Evolutionary conservation across 2,888 invertebrate genomes (phyloP), one percentile per base, ranked within the genome.

Genomic region (Tigriopus californicus): DNA sequence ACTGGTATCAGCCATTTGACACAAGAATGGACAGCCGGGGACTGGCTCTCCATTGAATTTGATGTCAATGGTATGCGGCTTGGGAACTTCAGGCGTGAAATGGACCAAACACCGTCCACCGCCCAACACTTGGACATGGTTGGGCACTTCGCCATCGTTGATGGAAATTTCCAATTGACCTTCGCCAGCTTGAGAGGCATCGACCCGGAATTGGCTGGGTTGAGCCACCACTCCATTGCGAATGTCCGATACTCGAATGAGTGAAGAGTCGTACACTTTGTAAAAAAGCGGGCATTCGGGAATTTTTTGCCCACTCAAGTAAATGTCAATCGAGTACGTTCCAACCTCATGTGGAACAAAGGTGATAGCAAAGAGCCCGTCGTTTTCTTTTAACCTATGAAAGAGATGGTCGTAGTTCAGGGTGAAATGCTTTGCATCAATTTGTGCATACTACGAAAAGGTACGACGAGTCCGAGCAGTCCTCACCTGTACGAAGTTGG

Each of bases 131-230:
- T 82, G 75, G 24, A 97, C 95, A 72, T 94, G 92, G 76, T 98
- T 98, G 53, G 97, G 95, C 62, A 98, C 91, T 77, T 94, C 90
- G 65, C 97, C 97, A 75, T 94, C 92, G 72, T 98, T 97, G 70
- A 98, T 94, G 67, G 94, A 94, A 69, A 98, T 98, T 78, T 98
- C 97, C 68, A 98, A 77, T 74, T 97, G 95, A 55, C 98, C 98
- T 77, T 97, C 97, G 46, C 98, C 98, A 57, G 97, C 97, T 69
- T 91, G 88, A 69, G 89, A 90, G 54, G 95, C 97, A 74, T 97
- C 95, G 72, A 98, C 97, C 80, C 85, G 81, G 73, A 98, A 97
- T 73, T 94, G 91, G 69, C 92, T 90, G 63, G 91, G 88, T 72
- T 94, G 89, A 59, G 94, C 94, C 44, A 95, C 90, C 62, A 88